Conservation (phyloP, 2,888 invertebrate genomes). For the Leptopterna dolabrata region DNA sequence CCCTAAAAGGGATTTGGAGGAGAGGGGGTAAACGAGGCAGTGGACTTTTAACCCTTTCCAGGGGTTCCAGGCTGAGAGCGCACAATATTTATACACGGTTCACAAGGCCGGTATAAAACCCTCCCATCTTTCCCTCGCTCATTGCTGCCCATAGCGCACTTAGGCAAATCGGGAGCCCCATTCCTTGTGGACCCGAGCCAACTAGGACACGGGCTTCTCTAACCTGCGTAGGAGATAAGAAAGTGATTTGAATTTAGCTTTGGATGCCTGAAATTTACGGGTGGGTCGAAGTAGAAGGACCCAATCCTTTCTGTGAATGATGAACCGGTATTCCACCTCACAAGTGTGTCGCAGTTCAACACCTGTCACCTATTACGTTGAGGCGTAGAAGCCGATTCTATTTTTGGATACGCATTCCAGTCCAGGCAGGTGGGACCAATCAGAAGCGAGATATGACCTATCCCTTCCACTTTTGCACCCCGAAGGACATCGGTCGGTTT, state of each 20-base stretch:
- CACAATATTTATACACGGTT: constrained; percentile 32
- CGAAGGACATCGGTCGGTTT: too few species aligned
- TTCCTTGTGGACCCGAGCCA: constrained; percentile 22
- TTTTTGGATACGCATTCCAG: too few species aligned
- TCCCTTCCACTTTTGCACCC: too few species aligned
- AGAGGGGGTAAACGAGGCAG: background rate
- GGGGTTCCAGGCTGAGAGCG: background rate
- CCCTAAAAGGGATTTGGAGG: constrained; percentile 9
- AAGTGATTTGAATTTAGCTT: constrained; percentile 31
- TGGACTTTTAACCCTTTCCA: constrained; percentile 15
- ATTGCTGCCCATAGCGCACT: constrained; percentile 43
- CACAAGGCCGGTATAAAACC: constrained; percentile 21
- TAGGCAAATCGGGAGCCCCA: constrained; percentile 39
- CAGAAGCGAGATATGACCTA: too few species aligned
- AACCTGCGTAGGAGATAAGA: constrained; percentile 26
- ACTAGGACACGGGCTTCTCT: constrained; percentile 3
- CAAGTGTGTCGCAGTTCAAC: too few species aligned
- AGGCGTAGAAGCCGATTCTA: too few species aligned
- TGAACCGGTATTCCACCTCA: background rate
- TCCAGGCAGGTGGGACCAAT: too few species aligned
- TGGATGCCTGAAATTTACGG: constrained; percentile 19
- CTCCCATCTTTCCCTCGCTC: constrained; percentile 23
- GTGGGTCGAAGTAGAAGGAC: background rate
- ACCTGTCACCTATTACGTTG: too few species aligned
- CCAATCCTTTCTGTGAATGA: background rate